Conservation (phyloP, 2,888 invertebrate species). For the Nezara viridula region DNA sequence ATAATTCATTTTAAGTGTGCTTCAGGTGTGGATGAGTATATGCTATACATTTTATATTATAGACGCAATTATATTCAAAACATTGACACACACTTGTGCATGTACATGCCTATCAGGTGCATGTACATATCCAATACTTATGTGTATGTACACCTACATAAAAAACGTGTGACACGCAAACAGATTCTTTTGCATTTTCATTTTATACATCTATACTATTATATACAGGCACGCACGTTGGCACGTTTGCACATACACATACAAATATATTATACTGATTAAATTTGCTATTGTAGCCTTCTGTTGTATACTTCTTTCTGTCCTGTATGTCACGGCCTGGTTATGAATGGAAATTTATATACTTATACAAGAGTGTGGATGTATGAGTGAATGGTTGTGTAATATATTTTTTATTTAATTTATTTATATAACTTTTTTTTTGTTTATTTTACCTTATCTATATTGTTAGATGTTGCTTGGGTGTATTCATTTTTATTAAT, state of each 20-base stretch:
- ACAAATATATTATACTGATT: conserved; percentile 1
- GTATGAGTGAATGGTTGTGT: neutral
- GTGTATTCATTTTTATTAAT: conserved; percentile 62
- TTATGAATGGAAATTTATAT: neutral
- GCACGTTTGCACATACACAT: conserved; percentile 44
- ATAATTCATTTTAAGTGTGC: conserved; percentile 49
- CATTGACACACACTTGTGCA: conserved; percentile 13
- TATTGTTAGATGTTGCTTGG: conserved; percentile 62
- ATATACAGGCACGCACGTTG: conserved; percentile 2
- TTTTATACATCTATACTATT: neutral
- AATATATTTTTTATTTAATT: too few relatives aligned
- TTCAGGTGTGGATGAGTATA: conserved; percentile 39
- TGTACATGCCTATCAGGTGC: neutral
- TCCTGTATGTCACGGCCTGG: neutral
- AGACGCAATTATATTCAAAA: neutral
- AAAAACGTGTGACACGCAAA: neutral
- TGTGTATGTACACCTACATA: neutral
- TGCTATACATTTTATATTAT: conserved; percentile 3
- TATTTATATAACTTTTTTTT: conserved; percentile 19
- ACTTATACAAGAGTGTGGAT: neutral
- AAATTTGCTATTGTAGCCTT: conserved; percentile 29
- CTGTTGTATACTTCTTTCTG: neutral
- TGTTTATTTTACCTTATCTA: conserved; percentile 27
- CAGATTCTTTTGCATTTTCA: neutral
- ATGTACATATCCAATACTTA: neutral